Percentiles rank a stretch among this genome's conserved stretches.
Conservation (phyloP, 2,888 invertebrate genomes). For the Andricus quercusramuli region DNA sequence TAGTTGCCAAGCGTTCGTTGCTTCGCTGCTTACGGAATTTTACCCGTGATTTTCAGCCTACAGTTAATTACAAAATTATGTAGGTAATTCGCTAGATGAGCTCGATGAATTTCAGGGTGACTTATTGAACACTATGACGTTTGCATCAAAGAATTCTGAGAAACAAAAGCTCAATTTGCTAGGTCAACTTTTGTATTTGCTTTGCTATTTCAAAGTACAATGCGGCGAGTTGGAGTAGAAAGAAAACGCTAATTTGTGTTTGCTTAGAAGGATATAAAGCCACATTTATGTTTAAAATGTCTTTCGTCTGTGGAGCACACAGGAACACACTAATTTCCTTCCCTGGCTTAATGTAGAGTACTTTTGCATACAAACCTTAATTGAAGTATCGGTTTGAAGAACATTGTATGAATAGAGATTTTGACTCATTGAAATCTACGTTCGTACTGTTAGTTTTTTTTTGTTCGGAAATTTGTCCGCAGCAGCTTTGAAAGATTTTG, state of each 20-base stretch:
- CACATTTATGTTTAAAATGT: neutral
- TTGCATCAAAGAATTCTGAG: neutral
- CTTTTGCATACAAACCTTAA: too few species aligned
- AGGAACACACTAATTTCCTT: neutral
- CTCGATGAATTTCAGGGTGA: slow-evolving; percentile 6
- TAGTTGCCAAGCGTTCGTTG: slow-evolving; percentile 43
- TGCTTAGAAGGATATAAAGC: neutral
- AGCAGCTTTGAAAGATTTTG: too few species aligned
- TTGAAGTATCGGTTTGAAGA: too few species aligned
- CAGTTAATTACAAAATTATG: slow-evolving; percentile 42
- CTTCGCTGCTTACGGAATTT: slow-evolving; percentile 44
- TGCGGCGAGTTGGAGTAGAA: neutral
- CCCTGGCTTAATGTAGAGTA: neutral
- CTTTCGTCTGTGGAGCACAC: neutral
- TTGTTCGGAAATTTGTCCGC: too few species aligned
- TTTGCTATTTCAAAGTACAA: slow-evolving; percentile 12
- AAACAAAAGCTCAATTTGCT: neutral
- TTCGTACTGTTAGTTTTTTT: too few species aligned
- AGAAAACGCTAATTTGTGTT: slow-evolving; percentile 7
- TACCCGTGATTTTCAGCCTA: slow-evolving; percentile 29
- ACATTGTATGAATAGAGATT: too few species aligned
- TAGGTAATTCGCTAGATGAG: slow-evolving; percentile 15
- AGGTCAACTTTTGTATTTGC: neutral
- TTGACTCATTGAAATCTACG: too few species aligned
- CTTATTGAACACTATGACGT: neutral